A percentile compares a stretch with the other conserved stretches of the same genome.
Conservation (phyloP, 2,113 vertebrate species). For the Grus americana region DNA sequence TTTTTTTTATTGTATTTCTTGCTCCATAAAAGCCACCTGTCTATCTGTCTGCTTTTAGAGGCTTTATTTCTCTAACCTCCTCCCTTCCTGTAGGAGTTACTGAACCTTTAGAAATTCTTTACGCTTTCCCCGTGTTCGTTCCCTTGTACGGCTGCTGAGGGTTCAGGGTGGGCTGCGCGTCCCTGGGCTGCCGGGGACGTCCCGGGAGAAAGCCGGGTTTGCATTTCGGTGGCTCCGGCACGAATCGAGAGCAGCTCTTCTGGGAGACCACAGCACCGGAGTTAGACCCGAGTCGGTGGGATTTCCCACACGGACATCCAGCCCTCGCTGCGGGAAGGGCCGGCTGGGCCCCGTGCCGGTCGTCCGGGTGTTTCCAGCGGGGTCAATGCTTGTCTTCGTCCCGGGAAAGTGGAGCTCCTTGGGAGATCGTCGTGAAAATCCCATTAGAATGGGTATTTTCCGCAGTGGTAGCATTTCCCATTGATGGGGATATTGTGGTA, state of each 20-base stretch:
- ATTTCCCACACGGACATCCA: neutral
- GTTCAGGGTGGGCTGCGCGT: neutral
- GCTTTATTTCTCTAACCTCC: neutral
- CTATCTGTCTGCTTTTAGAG: neutral
- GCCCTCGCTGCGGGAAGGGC: fast-evolving
- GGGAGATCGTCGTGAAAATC: neutral
- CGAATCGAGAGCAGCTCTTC: neutral
- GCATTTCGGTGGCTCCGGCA: neutral
- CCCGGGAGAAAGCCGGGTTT: neutral
- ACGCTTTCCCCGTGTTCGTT: neutral
- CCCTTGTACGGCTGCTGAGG: neutral
- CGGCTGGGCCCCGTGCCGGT: neutral
- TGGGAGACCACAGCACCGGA: fast-evolving
- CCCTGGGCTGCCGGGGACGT: neutral
- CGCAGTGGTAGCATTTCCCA: fast-evolving
- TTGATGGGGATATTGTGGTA: fast-evolving
- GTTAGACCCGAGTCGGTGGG: fast-evolving
- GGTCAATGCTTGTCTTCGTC: neutral
- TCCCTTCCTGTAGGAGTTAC: neutral
- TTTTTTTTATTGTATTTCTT: constrained; percentile 4
- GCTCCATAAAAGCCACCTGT: constrained; percentile 45
- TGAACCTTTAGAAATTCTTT: neutral
- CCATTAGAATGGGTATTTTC: neutral
- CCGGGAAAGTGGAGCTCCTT: neutral
- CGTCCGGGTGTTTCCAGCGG: fast-evolving